phyloP scores from a whole-genome alignment of 2,113 vertebrate species.

The Prochilodus magdalenae region DNA sequence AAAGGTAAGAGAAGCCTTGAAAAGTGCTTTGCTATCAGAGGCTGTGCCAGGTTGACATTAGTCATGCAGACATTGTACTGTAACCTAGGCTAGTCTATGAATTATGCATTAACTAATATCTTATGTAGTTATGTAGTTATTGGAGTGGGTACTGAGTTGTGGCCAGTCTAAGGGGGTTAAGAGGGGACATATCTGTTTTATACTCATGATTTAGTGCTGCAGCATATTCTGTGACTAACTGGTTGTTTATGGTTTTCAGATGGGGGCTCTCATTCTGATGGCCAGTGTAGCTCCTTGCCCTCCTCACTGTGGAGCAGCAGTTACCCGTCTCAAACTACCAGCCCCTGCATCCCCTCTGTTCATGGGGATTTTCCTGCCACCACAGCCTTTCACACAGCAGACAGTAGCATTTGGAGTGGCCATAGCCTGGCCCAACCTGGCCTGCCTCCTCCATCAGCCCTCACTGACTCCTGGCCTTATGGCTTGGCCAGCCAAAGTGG shows the following conservation, averaged over 20 bases:
- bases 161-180: background rate
- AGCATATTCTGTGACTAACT: background rate
- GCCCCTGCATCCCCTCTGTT: constrained; percentile 82
- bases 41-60: background rate
- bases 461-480: constrained; percentile 91
- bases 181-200: background rate
- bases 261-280: constrained; percentile 70
- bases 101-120: too few relatives aligned
- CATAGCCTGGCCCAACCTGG: constrained; percentile 85
- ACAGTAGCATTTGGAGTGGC: constrained; percentile 86
- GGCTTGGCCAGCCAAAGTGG: constrained; percentile 87
- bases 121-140: too few relatives aligned
- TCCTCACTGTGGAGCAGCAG: constrained; percentile 87
- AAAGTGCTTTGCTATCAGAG: background rate
- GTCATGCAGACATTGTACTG: background rate
- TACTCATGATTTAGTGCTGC: background rate
- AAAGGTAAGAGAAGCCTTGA: constrained; percentile 82
- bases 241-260: constrained; percentile 63
- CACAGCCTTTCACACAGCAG: constrained; percentile 82
- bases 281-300: constrained; percentile 84
- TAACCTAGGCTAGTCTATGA: too few relatives aligned
- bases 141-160: too few relatives aligned
- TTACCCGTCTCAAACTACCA: constrained; percentile 82
- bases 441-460: constrained; percentile 77
- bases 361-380: constrained; percentile 88